These are phyloP conservation scores for Geodia barretti DNA, from an alignment of 37 sponge, comb jelly and placozoan species.

Conservation along the genomic window DNA sequence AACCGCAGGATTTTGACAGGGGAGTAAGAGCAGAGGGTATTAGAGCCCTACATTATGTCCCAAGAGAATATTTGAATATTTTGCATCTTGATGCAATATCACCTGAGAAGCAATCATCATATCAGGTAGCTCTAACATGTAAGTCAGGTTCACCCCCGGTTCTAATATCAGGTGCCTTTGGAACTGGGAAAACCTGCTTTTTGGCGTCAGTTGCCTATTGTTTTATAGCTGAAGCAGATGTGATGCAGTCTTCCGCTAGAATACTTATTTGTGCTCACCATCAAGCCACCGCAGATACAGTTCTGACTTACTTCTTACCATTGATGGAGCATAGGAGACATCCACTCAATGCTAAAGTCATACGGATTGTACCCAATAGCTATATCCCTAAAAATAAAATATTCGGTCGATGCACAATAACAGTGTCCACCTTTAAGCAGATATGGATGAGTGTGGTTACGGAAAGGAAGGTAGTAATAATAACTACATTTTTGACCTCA, in stretches of 20 bases:
- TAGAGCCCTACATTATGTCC: background rate
- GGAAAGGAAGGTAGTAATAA: conserved; percentile 21
- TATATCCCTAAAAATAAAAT: too few species aligned
- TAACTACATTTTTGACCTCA: conserved; percentile 56
- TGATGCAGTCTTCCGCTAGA: background rate
- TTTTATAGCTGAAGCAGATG: background rate
- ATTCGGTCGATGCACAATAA: too few species aligned
- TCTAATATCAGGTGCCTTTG: conserved; percentile 38
- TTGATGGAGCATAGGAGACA: conserved; percentile 1
- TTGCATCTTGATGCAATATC: background rate
- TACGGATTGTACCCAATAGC: conserved; percentile 8
- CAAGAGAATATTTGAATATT: background rate
- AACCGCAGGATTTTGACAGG: background rate
- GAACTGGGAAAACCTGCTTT: conserved; percentile 44
- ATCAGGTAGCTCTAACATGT: background rate
- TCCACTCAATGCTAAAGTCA: background rate
- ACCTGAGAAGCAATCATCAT: background rate
- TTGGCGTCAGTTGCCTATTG: conserved; percentile 26
- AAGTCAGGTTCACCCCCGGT: background rate
- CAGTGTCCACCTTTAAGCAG: background rate
- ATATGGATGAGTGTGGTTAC: background rate
- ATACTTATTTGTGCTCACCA: conserved; percentile 79
- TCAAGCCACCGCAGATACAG: conserved; percentile 53
- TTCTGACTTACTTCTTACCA: conserved; percentile 55
- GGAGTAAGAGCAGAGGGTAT: background rate